Evolutionary conservation across 2,888 invertebrate genomes (phyloP), one percentile per base, ranked within the genome.

Genomic region (Oxytorus armatus): DNA sequence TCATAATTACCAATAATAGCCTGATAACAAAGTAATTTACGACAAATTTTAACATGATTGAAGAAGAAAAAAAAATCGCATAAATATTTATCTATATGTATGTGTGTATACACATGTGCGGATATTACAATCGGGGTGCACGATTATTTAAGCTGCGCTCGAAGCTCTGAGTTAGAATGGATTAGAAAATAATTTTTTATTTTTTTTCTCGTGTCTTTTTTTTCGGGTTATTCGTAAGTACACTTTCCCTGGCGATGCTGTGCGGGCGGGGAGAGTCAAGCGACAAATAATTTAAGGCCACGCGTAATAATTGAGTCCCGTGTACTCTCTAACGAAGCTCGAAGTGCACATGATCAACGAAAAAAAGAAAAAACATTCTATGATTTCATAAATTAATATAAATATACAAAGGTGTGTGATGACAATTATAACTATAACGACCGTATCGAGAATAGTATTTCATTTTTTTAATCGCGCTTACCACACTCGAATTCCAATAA

Each of bases 341-440:
- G 83, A 53, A 42, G 80, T 79, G 78, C 85, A 76, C 85, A 87
- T 87, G 86, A 86, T 61, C 21, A 10, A 18, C 42, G 57, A 39
- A 51, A 55, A 51, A 44, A 70, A 65, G 11, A 57, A 39, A 70
- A 44, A 39, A 47, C 21, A 55, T 76, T 33, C 42, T 36, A 49
- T 47, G 18, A 63, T 53, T 74, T 61, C 59, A 74, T 51, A 55
- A 47, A 69, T 49, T 72, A 44, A 75, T 61, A 65, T 66, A 75
- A 61, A 11, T 36, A 79, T 81, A 68, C 77, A 55, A 68, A 68
- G 55, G 51, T 21, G 79, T 72, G 42, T 79, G 78, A 61, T 82
- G 70, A 76, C 49, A 53, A 75, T 70, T 70, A 29, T 65, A 23
- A 76, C 69, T 44, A 80, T 76, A 65, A 61, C 63, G 73, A 83